Evolutionary conservation across 2,797 vertebrate species (phyloP), one percentile per base, ranked within the genome.

Genomic region (Columba guinea): DNA sequence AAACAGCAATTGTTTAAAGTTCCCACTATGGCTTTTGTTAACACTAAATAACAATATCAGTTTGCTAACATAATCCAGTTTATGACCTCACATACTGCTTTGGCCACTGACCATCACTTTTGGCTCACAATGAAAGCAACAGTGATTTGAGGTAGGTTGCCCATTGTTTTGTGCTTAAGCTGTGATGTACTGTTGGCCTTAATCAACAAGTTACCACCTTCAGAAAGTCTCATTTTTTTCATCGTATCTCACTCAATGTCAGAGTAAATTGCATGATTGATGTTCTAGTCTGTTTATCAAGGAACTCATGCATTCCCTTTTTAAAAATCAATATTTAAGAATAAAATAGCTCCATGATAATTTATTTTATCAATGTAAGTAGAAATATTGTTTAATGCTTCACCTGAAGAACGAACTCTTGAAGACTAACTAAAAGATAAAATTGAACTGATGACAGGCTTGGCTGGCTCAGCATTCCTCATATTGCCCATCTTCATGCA

Each of bases 191-290:
- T 75, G 49, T 51, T 62, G 26, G 71, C 35, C 49, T 49, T 82
- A 60, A 83, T 84, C 80, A 94, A 95, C 90, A 95, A 85, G 90
- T 91, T 91, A 56, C 95, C 93, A 96, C 75, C 94, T 95, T 97
- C 67, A 96, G 73, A 95, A 85, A 80, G 37, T 89, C 69, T 2
- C 6, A 8, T 73, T 92, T 73, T 93, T 93, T 93, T 70, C 34
- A 75, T 46, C 1, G 15, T 39, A 68, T 58, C 90, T 93, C 59
- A 92, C 44, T 94, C 89, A 86, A 93, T 97, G 95, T 95, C 92
- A 97, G 49, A 75, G 34, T 77, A 98, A 97, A 97, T 95, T 96
- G 46, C 91, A 94, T 97, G 88, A 97, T 84, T 96, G 95, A 96
- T 96, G 90, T 80, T 83, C 68, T 62, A 75, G 86, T 55, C 68